Base-by-base conservation (phyloP, 2,888 invertebrate species). In the Blera fallax region DNA sequence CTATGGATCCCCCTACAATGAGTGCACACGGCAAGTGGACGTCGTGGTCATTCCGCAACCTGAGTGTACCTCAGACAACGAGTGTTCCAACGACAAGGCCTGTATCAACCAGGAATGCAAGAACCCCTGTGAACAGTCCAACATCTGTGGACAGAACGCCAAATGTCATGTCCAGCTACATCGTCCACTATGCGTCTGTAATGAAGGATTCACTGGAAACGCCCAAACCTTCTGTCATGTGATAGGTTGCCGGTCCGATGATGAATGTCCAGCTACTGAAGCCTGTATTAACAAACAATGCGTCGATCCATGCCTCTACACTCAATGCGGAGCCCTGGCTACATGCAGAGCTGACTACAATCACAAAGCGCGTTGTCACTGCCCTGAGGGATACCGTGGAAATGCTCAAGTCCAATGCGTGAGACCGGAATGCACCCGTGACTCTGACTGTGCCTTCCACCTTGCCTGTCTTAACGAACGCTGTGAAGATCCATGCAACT, bases 401-500 rank as follows among this genome's bases (percentile, higher is more conserved):
- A 95, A 98, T 92, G 96, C 98, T 3, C 94, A 96, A 90, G 93
- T 94, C n/a, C 93, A 93, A 60, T 98, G 98, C 90, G 94, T 94
- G 67, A 93, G 95, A 89, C 96, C 96, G 1, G 96, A 97, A 92
- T 98, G 97, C 90, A 93, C 94, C 3, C 91, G 90, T 2, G 95
- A 98, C 89, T 93, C 94, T 4, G 97, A 97, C 87, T 98, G 98
- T 89, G 94, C 96, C 0, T 94, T 95, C 87, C 95, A 95, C 92
- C 93, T 97, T 88, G 95, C 97, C 7, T 98, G 98, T 89, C 93
- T 94, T 85, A 95, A 95, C 88, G 95, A 95, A 89, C 94, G 94
- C 78, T 98, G 98, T 89, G 94, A 95, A 89, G 95, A 96, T 93
- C 97, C 97, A 6, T 98, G 98, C 91, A 94, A 95, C 69, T 98